Evolutionary conservation across 2,797 vertebrate species (phyloP).

Genomic region (Pogoniulus pusillus): DNA sequence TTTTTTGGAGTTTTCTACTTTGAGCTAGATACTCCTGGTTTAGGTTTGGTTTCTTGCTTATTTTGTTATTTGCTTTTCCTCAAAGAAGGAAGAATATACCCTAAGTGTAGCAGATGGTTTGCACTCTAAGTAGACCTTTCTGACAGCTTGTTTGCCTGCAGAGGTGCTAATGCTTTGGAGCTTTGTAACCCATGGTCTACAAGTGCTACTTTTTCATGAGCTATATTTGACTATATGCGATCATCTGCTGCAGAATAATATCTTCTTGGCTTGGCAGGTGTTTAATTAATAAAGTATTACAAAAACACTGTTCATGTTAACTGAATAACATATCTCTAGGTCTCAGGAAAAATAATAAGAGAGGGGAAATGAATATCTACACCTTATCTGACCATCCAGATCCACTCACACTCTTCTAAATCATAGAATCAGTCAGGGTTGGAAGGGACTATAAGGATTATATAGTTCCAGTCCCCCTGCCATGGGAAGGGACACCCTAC

Average conservation of each 20-base stretch:
- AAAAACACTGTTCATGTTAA: not conserved
- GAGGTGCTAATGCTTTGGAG: not conserved
- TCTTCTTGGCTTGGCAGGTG: not conserved
- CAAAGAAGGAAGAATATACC: not conserved
- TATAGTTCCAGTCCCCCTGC: no score
- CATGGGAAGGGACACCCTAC: no score
- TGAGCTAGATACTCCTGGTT: no score
- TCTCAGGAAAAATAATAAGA: no score
- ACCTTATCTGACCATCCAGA: no score
- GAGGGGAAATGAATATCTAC: no score
- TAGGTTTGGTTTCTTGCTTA: no score
- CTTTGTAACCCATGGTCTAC: not conserved
- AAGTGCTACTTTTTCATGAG: not conserved
- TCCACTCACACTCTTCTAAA: no score
- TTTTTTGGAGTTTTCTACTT: not conserved
- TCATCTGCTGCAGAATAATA: not conserved
- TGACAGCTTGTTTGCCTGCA: not conserved
- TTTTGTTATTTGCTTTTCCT: not conserved
- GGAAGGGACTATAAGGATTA: no score
- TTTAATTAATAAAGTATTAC: not conserved
- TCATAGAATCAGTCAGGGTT: no score
- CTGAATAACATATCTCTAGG: not conserved
- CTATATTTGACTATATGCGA: not conserved
- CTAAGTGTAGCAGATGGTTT: not conserved
- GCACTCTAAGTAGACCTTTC: not conserved